Percentiles rank a stretch among this genome's conserved stretches.
Conservation (phyloP, 2,113 vertebrate genomes). For the Nesospiza acunhae region DNA sequence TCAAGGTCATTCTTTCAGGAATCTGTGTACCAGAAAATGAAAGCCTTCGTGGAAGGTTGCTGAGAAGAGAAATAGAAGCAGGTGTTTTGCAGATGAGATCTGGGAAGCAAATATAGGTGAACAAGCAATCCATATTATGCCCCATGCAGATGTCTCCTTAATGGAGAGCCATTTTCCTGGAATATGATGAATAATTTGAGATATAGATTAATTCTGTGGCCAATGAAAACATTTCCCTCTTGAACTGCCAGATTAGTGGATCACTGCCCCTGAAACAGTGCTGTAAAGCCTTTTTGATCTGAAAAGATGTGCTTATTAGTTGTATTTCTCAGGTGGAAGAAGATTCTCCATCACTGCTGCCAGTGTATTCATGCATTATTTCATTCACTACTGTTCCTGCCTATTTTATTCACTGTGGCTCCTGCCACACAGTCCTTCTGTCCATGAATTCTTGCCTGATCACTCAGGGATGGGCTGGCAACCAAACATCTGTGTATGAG, state of each 20-base stretch:
- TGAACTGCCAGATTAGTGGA: neutral
- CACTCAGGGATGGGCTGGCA: neutral
- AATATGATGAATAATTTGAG: neutral
- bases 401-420: neutral
- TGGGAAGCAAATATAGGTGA: neutral
- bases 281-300: neutral
- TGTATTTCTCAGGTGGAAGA: neutral
- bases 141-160: neutral
- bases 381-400: neutral
- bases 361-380: neutral
- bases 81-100: neutral
- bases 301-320: neutral
- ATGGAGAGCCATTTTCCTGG: neutral
- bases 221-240: neutral
- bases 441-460: neutral
- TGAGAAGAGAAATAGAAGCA: neutral
- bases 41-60: neutral
- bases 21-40: neutral
- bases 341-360: neutral
- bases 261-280: neutral
- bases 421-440: neutral
- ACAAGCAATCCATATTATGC: neutral
- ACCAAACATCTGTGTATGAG: neutral
- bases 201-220: neutral
- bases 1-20: neutral